These are phyloP conservation scores for Oasisia sp. DNA, from an alignment of 2,888 invertebrate species.

Conservation along the genomic window DNA sequence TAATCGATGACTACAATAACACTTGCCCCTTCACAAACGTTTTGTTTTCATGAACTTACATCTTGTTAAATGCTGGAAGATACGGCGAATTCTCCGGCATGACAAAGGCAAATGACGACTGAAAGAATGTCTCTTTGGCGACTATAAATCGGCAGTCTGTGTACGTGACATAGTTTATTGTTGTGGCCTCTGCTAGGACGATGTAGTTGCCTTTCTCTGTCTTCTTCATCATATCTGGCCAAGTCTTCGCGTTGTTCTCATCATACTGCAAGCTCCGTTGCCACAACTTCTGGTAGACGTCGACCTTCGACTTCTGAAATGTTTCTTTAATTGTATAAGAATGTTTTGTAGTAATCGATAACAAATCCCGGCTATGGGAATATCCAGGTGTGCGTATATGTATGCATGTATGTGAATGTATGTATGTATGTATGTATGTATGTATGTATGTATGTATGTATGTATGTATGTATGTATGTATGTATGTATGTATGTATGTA, in stretches of 20 bases:
- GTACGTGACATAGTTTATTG: conserved; percentile 25
- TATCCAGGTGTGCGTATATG: neutral
- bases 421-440: too few relatives aligned
- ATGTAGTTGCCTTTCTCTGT: conserved; percentile 35
- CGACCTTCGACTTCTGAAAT: conserved; percentile 24
- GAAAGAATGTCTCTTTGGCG: conserved; percentile 35
- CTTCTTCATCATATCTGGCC: conserved; percentile 30
- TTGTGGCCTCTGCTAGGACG: conserved; percentile 30
- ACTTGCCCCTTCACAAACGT: neutral
- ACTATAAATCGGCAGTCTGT: conserved; percentile 32
- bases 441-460: too few relatives aligned
- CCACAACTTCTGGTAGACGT: conserved; percentile 27
- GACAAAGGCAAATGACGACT: conserved; percentile 35
- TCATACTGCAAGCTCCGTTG: neutral
- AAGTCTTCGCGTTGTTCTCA: conserved; percentile 31
- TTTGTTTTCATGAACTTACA: conserved; percentile 24
- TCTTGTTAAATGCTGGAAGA: conserved; percentile 27
- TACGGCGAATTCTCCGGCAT: conserved; percentile 37
- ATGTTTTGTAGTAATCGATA: neutral
- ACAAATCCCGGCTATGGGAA: neutral
- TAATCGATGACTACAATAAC: neutral
- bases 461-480: too few relatives aligned
- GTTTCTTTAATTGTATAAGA: neutral
- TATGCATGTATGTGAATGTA: neutral
- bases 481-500: too few relatives aligned